phyloP scores from a whole-genome alignment of 2,797 vertebrate genomes.

The Orestias chungarensis region DNA sequence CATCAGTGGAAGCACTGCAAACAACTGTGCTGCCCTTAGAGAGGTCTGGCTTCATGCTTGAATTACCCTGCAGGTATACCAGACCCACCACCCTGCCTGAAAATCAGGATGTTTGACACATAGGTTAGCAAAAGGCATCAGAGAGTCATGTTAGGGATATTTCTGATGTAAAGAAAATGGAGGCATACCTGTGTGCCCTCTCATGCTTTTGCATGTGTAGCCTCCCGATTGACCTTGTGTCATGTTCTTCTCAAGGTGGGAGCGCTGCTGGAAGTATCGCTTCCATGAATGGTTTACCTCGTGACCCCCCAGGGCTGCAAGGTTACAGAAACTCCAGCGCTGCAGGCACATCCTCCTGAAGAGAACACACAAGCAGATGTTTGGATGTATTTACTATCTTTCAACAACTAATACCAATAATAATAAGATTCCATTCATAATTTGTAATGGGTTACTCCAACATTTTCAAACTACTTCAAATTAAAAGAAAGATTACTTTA shows the following conservation, averaged over 20 bases:
- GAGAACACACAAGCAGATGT: background rate
- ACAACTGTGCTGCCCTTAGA: constrained; percentile 60
- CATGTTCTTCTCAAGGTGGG: constrained; percentile 80
- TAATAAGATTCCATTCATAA: background rate
- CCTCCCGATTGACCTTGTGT: constrained; percentile 71
- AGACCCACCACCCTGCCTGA: constrained; percentile 77
- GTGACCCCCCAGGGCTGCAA: constrained; percentile 50
- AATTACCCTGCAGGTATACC: constrained; percentile 71
- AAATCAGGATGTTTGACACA: background rate
- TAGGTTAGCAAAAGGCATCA: background rate
- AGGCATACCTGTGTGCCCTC: constrained; percentile 77
- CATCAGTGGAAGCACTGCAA: constrained; percentile 80
- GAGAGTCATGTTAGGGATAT: background rate
- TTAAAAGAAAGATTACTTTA: background rate
- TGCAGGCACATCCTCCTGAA: constrained; percentile 81
- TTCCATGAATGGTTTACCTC: constrained; percentile 77
- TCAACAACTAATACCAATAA: background rate
- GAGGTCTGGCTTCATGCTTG: constrained; percentile 54
- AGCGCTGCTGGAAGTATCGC: constrained; percentile 79
- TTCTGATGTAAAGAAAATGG: background rate
- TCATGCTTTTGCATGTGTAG: constrained; percentile 81
- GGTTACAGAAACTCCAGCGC: constrained; percentile 82
- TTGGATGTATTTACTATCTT: background rate
- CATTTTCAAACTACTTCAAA: background rate
- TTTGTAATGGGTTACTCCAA: background rate